Evolutionary conservation across 2,888 invertebrate genomes (phyloP).

Genomic region (Dorcus hopei): DNA sequence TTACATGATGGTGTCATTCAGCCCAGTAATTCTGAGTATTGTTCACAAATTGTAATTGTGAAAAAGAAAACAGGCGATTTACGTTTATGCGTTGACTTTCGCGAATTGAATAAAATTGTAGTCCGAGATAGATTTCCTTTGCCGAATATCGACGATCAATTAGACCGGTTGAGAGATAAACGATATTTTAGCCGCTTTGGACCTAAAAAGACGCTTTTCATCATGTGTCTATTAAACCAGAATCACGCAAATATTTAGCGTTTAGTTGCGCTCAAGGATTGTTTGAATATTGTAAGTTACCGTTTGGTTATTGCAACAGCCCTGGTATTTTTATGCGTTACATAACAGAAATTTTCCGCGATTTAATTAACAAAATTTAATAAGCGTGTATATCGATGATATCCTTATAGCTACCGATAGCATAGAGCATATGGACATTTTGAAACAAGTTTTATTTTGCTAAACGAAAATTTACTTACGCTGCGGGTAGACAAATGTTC

Average conservation of each 20-base stretch:
- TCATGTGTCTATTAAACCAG: slow-evolving; percentile 32
- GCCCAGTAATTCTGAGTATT: slow-evolving; percentile 13
- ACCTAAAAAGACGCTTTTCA: slow-evolving; percentile 37
- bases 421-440: slow-evolving; percentile 22
- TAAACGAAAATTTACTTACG: slow-evolving; percentile 10
- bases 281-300: slow-evolving; percentile 30
- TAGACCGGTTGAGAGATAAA: slow-evolving; percentile 22
- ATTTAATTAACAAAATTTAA: slow-evolving; percentile 18
- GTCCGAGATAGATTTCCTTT: slow-evolving; percentile 35
- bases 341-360: slow-evolving; percentile 25
- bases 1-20: slow-evolving; percentile 4
- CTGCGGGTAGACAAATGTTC: slow-evolving; percentile 22
- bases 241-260: slow-evolving; percentile 33
- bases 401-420: slow-evolving; percentile 21
- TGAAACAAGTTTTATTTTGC: slow-evolving; percentile 6
- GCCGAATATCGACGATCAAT: slow-evolving; percentile 11
- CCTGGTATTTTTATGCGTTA: slow-evolving; percentile 28
- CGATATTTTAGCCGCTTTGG: slow-evolving; percentile 35
- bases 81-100: slow-evolving; percentile 7
- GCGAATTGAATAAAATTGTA: slow-evolving; percentile 8
- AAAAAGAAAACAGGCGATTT: slow-evolving; percentile 24
- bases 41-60: slow-evolving; percentile 26
- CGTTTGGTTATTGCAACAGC: slow-evolving; percentile 26
- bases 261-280: slow-evolving; percentile 31
- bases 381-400: slow-evolving; percentile 27